Evolutionary conservation across 2,888 invertebrate species (phyloP).

Genomic region (Tachina fera): DNA sequence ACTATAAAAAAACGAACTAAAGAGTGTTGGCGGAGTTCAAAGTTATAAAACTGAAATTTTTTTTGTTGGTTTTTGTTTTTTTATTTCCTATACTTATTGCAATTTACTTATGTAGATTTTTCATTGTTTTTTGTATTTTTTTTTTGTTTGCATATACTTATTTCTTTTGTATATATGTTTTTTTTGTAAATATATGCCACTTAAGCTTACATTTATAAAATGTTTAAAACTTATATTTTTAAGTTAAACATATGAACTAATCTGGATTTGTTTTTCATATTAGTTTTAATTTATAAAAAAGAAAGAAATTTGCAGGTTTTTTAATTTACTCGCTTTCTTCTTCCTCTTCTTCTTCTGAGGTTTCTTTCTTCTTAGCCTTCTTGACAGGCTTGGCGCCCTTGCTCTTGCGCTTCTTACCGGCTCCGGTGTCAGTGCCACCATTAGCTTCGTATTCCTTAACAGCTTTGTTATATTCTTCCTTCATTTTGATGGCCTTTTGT

Average conservation of each 20-base stretch:
- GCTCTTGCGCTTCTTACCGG: constrained; percentile 85
- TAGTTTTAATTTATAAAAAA: constrained; percentile 57
- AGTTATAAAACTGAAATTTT: constrained; percentile 54
- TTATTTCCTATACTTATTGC: constrained; percentile 68
- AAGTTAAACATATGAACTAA: constrained; percentile 73
- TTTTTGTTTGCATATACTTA: constrained; percentile 57
- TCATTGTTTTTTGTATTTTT: constrained; percentile 23
- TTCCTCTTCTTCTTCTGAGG: constrained; percentile 86
- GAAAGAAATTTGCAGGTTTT: constrained; percentile 67
- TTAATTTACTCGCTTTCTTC: constrained; percentile 86
- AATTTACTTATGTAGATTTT: constrained; percentile 53
- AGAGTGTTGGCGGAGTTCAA: constrained; percentile 31
- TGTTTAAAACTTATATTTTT: constrained; percentile 80
- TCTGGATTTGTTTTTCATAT: constrained; percentile 49
- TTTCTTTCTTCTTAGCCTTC: constrained; percentile 86
- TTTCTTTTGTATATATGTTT: constrained; percentile 58
- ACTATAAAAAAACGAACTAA: constrained; percentile 32
- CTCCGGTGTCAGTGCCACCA: constrained; percentile 87
- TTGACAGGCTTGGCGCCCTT: constrained; percentile 82
- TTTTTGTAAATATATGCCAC: constrained; percentile 77
- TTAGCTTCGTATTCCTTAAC: constrained; percentile 95
- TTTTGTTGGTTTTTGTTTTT: constrained; percentile 50
- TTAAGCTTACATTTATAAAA: constrained; percentile 82
- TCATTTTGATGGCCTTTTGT: constrained; percentile 92
- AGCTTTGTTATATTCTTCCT: constrained; percentile 93